phyloP scores from a whole-genome alignment of 2,113 vertebrate species.

The Syngnathus floridae region DNA sequence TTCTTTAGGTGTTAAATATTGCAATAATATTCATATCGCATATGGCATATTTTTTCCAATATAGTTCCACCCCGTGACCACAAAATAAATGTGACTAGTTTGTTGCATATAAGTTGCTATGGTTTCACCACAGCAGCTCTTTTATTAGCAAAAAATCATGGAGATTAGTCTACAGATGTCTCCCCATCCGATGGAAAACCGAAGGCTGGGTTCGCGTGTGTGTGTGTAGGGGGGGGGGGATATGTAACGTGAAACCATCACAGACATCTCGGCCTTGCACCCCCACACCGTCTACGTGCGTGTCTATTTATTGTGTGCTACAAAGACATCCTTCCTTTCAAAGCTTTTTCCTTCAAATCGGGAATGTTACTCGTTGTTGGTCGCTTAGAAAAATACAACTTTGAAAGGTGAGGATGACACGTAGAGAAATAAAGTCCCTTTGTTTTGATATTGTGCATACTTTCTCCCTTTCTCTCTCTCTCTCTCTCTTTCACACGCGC shows the following conservation, averaged over 20 bases:
- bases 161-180: slow-evolving; percentile 65
- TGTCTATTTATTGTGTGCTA: slow-evolving; percentile 46
- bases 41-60: too few relatives aligned
- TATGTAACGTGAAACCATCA: slow-evolving; percentile 62
- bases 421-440: slow-evolving; percentile 66
- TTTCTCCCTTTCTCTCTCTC: not conserved
- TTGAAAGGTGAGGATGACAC: slow-evolving; percentile 64
- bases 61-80: too few relatives aligned
- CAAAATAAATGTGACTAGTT: not conserved
- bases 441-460: slow-evolving; percentile 47
- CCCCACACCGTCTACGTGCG: slow-evolving; percentile 24
- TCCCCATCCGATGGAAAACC: slow-evolving; percentile 64
- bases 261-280: slow-evolving; percentile 42
- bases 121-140: slow-evolving; percentile 60
- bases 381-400: slow-evolving; percentile 65
- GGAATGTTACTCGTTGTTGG: slow-evolving; percentile 54
- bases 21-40: too few relatives aligned
- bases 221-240: slow-evolving; percentile 23
- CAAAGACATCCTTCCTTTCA: slow-evolving; percentile 53
- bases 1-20: too few relatives aligned
- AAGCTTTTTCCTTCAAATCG: slow-evolving; percentile 49
- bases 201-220: slow-evolving; percentile 19
- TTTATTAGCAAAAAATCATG: slow-evolving; percentile 77
- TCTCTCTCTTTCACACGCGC: not conserved
- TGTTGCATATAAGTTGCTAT: slow-evolving; percentile 58